Evolutionary conservation across 2,113 vertebrate species (phyloP).

Genomic region (Indri indri): DNA sequence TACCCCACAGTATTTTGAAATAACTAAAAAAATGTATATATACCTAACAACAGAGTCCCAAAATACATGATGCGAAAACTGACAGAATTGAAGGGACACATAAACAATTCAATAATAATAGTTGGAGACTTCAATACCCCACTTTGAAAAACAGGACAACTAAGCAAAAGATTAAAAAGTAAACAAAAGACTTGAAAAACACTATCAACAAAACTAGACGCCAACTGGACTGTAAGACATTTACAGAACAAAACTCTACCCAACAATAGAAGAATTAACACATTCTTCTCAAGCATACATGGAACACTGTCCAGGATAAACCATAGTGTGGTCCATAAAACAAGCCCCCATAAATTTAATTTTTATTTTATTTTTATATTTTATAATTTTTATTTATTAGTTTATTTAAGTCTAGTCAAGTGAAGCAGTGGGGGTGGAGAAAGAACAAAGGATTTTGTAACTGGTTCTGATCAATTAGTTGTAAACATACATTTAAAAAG

Average conservation of each 20-base stretch:
- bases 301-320: not conserved
- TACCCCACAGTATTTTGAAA: not conserved
- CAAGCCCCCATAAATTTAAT: not conserved
- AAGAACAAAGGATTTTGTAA: too few relatives aligned
- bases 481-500: not conserved
- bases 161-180: not conserved
- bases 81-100: not conserved
- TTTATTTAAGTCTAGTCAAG: too few relatives aligned
- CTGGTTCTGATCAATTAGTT: too few relatives aligned
- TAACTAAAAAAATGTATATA: not conserved
- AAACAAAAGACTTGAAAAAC: not conserved
- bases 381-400: too few relatives aligned
- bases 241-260: not conserved
- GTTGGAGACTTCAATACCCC: not conserved
- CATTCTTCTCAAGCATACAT: not conserved
- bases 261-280: not conserved
- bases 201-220: not conserved
- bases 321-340: not conserved
- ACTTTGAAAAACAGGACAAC: not conserved
- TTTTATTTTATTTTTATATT: too few relatives aligned
- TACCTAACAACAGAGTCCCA: not conserved
- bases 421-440: too few relatives aligned
- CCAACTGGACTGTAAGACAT: not conserved
- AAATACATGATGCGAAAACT: slow-evolving; percentile 15
- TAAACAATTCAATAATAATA: not conserved